A percentile compares a stretch with the other conserved stretches of the same genome.
Evolutionary conservation across 2,888 invertebrate genomes (phyloP).

Genomic region (Blomia tropicalis): DNA sequence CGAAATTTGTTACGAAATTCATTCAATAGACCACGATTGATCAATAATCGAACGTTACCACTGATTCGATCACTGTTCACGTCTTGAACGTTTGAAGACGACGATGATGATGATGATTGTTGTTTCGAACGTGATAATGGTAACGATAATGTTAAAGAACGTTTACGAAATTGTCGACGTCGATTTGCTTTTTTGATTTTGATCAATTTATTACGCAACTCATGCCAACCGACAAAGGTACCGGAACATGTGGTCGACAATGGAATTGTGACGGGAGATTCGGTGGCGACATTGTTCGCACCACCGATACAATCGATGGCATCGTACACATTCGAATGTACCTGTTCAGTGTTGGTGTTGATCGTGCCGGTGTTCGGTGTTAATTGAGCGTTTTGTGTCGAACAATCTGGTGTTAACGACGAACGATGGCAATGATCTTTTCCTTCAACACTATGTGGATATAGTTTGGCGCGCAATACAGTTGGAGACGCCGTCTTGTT

Average conservation of each 20-base stretch:
- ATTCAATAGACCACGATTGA: background rate
- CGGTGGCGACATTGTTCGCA: too few relatives aligned
- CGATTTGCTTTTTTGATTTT: background rate
- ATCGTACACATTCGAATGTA: too few relatives aligned
- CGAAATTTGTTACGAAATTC: constrained; percentile 7
- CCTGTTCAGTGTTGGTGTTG: too few relatives aligned
- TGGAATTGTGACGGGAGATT: too few relatives aligned
- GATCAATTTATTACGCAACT: constrained; percentile 8
- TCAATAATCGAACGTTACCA: background rate
- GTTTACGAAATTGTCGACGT: background rate
- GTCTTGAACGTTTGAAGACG: too few relatives aligned
- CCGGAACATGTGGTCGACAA: background rate
- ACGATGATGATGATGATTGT: background rate
- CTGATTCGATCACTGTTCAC: too few relatives aligned
- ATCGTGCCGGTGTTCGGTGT: too few relatives aligned
- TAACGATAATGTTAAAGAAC: background rate
- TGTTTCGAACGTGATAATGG: background rate
- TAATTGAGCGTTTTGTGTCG: too few relatives aligned
- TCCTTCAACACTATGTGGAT: too few relatives aligned
- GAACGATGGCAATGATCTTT: too few relatives aligned
- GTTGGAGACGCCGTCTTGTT: constrained; percentile 9
- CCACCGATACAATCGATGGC: too few relatives aligned
- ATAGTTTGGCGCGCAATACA: background rate
- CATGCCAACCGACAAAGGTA: background rate
- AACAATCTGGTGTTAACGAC: too few relatives aligned